Evolutionary conservation across 2,888 invertebrate genomes (phyloP), one percentile per base, ranked within the genome.

Genomic region (Drosophila quinaria): DNA sequence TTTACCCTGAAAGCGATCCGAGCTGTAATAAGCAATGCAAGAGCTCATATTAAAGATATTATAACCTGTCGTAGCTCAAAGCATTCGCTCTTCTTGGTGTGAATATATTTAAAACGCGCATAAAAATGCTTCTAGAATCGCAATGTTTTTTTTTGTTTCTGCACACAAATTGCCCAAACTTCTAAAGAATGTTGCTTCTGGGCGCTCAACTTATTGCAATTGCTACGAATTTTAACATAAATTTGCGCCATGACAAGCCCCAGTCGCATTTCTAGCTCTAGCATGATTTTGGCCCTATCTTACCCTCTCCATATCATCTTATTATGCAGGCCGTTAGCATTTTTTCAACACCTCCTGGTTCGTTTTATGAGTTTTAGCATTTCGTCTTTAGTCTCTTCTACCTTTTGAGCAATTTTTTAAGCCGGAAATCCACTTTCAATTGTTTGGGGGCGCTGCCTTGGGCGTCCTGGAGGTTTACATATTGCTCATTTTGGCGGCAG

Each of bases 371-470:
- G 77, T 66, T 73, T 85, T 81, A 64, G 67, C 83, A 70, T 77
- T 84, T 68, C 44, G 51, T 58, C 70, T 68, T 69, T 37, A 15
- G 59, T 44, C 33, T 56, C 35, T 63, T 51, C 50, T 64, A 67
- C 64, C 71, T 67, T 85, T 88, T 72, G 72, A 81, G 74, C 74
- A 74, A 81, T 81, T 84, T 72, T 77, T 86, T 81, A 78, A 80
- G 82, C 80, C 84, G 90, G 90, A 82, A 90, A 89, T 89, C 90
- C 90, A 90, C 89, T 90, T 90, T 90, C 87, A 86, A 90, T 89
- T 90, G 90, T 90, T 89, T 81, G 90, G 73, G 73, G 75, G 77
- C 68, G 65, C 81, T 66, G 89, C 89, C 87, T 72, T 70, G 63
- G 65, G 83, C 86, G 52, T 85, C 69, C 70, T 49, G 81, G 70